A percentile compares a stretch with the other conserved stretches of the same genome.
Evolutionary conservation across 2,888 invertebrate species (phyloP).

Genomic region (Drepana falcataria): DNA sequence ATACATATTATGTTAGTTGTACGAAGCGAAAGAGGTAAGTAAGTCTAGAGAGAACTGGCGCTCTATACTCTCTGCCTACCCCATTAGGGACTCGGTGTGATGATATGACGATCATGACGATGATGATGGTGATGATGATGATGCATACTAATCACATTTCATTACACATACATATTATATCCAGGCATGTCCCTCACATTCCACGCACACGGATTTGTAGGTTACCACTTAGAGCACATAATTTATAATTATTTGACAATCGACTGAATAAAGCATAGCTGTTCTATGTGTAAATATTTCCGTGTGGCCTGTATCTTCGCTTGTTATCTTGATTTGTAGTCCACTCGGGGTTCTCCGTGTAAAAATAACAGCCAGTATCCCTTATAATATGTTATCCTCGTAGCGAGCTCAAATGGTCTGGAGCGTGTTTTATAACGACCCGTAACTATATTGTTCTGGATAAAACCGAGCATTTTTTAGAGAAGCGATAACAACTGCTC

Average conservation of each 20-base stretch:
- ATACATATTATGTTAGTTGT: no score
- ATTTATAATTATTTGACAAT: background rate
- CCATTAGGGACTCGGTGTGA: no score
- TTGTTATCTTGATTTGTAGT: constrained; percentile 72
- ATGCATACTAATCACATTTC: no score
- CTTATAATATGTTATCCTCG: constrained; percentile 47
- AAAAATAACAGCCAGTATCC: constrained; percentile 58
- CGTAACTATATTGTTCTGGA: constrained; percentile 36
- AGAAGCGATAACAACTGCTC: constrained; percentile 26
- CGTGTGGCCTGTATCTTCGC: constrained; percentile 49
- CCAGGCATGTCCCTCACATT: no score
- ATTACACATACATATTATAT: no score
- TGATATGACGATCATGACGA: no score
- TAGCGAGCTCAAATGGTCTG: constrained; percentile 48
- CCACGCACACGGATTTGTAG: background rate
- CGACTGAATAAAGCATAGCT: constrained; percentile 29
- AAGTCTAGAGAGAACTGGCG: no score
- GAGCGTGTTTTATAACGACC: constrained; percentile 49
- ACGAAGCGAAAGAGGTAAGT: no score
- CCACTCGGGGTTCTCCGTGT: constrained; percentile 52
- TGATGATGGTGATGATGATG: no score
- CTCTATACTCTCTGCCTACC: no score
- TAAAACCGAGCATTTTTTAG: constrained; percentile 35
- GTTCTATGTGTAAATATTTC: constrained; percentile 54
- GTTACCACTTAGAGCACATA: background rate